Percentiles rank a stretch among this genome's conserved stretches.
Conservation (phyloP, 2,888 invertebrate species). For the Eupeodes luniger region DNA sequence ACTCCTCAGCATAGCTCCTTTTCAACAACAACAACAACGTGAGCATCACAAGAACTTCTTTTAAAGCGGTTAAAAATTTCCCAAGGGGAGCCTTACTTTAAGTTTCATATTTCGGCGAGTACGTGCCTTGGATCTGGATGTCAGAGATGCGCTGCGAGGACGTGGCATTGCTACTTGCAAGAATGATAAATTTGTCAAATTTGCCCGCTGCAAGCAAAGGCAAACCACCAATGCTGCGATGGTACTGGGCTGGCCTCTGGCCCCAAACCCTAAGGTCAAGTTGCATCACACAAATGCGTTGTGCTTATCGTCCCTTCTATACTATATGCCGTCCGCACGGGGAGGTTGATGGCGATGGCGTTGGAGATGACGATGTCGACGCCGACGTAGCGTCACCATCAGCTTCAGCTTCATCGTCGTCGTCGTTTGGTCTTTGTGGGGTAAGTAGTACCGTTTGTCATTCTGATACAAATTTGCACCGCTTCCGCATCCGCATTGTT, state of each 20-base stretch:
- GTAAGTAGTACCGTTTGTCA: conserved; percentile 60
- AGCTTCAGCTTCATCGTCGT: not conserved
- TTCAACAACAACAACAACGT: conserved; percentile 5
- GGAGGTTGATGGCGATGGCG: not conserved
- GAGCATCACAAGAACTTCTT: conserved; percentile 13
- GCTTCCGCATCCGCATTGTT: conserved; percentile 73
- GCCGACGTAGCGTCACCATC: no score
- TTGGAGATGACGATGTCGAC: not conserved
- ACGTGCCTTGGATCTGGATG: conserved; percentile 15
- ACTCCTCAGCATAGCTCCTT: conserved; percentile 31
- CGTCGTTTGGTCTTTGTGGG: conserved; percentile 36
- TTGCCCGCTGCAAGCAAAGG: not conserved
- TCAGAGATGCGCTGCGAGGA: not conserved
- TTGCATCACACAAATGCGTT: conserved; percentile 54
- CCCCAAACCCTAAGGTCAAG: conserved; percentile 59
- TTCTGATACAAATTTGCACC: conserved; percentile 69
- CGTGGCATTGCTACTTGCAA: conserved; percentile 21
- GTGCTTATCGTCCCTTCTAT: conserved; percentile 21
- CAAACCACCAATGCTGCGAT: not conserved
- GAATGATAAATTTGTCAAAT: conserved; percentile 61
- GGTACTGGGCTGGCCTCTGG: not conserved
- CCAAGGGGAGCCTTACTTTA: conserved; percentile 42
- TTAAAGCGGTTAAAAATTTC: conserved; percentile 54
- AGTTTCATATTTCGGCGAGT: conserved; percentile 42
- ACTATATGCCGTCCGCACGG: not conserved